Evolutionary conservation across 1,140 invertebrate species (phyloP), one percentile per base, ranked within the genome.

Genomic region (Drosophila micromelanica): DNA sequence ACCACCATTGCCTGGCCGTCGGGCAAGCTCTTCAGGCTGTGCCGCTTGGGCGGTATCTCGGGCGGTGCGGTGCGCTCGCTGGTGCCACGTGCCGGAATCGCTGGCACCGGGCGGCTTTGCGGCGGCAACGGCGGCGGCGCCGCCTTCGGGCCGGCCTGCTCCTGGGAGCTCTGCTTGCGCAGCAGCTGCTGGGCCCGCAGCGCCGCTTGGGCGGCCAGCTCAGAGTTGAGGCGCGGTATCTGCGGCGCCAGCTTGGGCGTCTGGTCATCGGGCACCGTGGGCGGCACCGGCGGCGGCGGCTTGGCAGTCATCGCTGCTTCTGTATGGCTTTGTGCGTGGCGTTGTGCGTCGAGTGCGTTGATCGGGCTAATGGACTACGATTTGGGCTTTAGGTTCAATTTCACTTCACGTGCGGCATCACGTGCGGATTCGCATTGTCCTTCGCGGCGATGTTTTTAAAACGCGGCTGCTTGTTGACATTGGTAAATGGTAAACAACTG

Each of bases 21-120:
- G 12, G 87, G 87, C 49, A 91, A 45, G 37, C 90, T 92, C 46
- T 92, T 92, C 0, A 92, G 59, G 35, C 91, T 92, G 13, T 91
- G 81, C 0, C 91, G 87, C 49, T 92, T 92, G 5, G 91, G 91
- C 11, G 91, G 91, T 61, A 92, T 92, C 60, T 92, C 91, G 0
- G 91, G 91, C 17, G 91, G 90, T 11, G 80, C 80, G 0, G 78
- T 46, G 3, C 90, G 76, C 20, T 90, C 90, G 45, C 77, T 77
- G 56, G 90, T 67, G 5, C 90, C 86, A 17, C 91, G 76, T 11
- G 91, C 90, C n/a, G 91, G 91, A 40, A 92, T 91, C 3, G 90
- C 91, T 6, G 91, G 91, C 46, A 92, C 91, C 27, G 90, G 90
- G 0, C 91, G 87, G 42, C 74, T 82, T 46, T 82, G 82, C 9